Evolutionary conservation across 2,113 vertebrate species (phyloP).

Genomic region (Cyanocitta stelleri): DNA sequence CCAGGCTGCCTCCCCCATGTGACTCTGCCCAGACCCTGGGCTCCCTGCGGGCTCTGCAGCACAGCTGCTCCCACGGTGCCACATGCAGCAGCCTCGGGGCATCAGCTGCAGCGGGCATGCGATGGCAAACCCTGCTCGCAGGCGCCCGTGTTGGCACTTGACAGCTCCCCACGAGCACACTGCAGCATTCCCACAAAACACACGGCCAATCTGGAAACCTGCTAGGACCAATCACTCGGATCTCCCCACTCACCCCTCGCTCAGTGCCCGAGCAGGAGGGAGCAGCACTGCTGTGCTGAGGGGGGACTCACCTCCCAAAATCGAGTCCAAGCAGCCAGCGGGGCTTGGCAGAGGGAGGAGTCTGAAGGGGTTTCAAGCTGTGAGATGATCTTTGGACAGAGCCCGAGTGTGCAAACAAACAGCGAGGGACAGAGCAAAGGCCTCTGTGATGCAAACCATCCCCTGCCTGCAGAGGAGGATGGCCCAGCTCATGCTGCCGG

Average conservation of each 20-base stretch:
- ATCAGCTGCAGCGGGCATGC: neutral
- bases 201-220: neutral
- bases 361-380: neutral
- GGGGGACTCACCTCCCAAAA: accelerated
- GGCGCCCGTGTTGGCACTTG: neutral
- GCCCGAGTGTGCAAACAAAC: neutral
- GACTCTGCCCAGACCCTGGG: neutral
- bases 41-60: neutral
- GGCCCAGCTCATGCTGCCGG: accelerated
- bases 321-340: accelerated
- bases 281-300: neutral
- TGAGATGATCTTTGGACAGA: neutral
- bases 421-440: neutral
- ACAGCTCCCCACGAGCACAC: neutral
- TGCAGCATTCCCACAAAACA: neutral
- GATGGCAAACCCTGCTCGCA: neutral
- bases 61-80: neutral
- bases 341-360: neutral
- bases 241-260: neutral
- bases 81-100: neutral
- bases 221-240: neutral
- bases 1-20: accelerated
- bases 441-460: neutral
- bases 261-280: neutral
- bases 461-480: neutral